Evolutionary conservation across 1,140 invertebrate genomes (phyloP).

Genomic region (Steinernema feltiae): DNA sequence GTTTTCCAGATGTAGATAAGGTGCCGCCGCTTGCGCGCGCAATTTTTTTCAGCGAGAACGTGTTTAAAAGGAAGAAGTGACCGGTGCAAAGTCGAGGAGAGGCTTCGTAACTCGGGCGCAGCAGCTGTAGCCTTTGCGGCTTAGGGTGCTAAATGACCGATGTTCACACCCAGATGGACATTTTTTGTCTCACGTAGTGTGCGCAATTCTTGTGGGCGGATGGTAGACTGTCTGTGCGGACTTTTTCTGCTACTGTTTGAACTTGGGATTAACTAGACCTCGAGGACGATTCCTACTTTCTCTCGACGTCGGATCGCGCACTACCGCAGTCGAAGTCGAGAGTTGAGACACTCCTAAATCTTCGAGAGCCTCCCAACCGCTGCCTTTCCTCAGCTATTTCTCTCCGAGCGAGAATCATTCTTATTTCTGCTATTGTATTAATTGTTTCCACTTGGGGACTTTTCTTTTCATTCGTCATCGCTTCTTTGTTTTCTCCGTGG

Average conservation of each 20-base stretch:
- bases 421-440: no score
- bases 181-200: no score
- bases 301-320: background rate
- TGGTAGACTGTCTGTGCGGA: background rate
- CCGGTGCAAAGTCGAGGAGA: background rate
- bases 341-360: background rate
- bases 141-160: background rate
- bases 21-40: background rate
- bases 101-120: background rate
- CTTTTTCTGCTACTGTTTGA: conserved; percentile 9
- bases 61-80: background rate
- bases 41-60: background rate
- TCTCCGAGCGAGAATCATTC: no score
- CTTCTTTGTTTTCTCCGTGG: background rate
- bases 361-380: background rate
- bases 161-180: no score
- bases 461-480: background rate
- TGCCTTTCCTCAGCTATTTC: no score
- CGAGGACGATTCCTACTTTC: background rate
- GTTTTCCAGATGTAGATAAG: background rate
- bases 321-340: no score
- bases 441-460: no score
- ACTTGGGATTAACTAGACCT: background rate
- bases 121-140: background rate
- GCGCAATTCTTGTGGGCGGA: background rate